Base-by-base conservation (phyloP, 2,888 invertebrate species). In the Escarpia spicata region DNA sequence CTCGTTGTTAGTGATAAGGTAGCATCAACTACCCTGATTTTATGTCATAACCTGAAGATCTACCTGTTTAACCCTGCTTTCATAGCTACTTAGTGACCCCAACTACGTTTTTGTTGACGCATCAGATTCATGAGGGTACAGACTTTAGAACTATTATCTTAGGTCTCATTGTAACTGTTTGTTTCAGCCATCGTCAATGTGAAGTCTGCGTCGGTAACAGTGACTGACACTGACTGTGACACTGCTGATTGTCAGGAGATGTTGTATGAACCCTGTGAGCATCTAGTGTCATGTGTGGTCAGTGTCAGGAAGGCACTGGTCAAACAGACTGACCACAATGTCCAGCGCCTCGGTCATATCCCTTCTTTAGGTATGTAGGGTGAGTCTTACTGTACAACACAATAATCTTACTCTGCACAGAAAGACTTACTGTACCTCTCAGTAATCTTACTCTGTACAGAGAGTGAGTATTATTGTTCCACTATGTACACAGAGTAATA, bases 221-320 rank as follows among this genome's bases (percentile, higher is more conserved):
- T 75, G 19, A 75, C 19, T 75, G 75, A 75, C 75, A 26, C 75
- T 75, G 75, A 26, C 75, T 15, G 26, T 75, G 75, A 75, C 75
- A 15, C 75, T 75, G 75, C 75, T 26, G 75, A 75, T n/a, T 75
- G 75, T 75, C 75, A 26, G 75, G 75, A 75, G 75, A 26, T 26
- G 75, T 75, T 75, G 75, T 75, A 75, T 75, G 75, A 15, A 75
- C 75, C 75, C n/a, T 75, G 75, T 75, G 75, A 75, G 75, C 75
- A 26, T 15, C 75, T 75, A 15, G 6, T 75, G 75, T 75, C 75
- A 26, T 75, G 75, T 75, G 75, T 75, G 75, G 75, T n/a, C 75
- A 19, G 75, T 75, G 75, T 75, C 75, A 75, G 75, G 75, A 75
- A 75, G 75, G n/a, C 75, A 26, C 75, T 75, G 75, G 75, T 75